Evolutionary conservation across 2,113 vertebrate genomes (phyloP).

Genomic region (Rhipidura dahli): DNA sequence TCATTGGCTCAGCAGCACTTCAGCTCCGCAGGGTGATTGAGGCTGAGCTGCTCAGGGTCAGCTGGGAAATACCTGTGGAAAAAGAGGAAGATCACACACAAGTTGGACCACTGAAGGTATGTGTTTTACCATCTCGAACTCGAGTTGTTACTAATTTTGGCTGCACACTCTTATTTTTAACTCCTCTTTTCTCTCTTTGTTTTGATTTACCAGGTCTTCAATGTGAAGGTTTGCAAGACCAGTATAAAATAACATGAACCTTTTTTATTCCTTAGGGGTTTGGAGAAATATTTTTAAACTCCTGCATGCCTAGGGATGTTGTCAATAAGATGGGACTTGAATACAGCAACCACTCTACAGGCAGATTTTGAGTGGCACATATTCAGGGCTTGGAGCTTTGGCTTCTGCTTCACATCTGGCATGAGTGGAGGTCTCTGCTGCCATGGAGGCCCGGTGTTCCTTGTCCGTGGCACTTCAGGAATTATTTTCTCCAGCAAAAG

Average conservation of each 20-base stretch:
- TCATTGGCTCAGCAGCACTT: constrained; percentile 78
- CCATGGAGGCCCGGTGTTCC: neutral
- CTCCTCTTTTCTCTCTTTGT: neutral
- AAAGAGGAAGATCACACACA: constrained; percentile 50
- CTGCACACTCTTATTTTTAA: neutral
- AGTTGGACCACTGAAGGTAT: constrained; percentile 85
- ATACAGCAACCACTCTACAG: neutral
- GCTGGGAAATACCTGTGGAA: constrained; percentile 76
- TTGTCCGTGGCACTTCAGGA: neutral
- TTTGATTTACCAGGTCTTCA: neutral
- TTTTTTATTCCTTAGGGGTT: neutral
- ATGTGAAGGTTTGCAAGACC: neutral
- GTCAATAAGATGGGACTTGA: neutral
- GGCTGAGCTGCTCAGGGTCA: constrained; percentile 74
- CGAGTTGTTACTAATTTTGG: neutral
- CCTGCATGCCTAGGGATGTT: neutral
- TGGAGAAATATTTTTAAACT: neutral
- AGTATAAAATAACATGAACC: neutral
- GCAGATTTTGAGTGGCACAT: neutral
- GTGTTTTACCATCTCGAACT: neutral
- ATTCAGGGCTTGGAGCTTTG: neutral
- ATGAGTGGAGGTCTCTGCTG: neutral
- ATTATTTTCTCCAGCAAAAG: neutral
- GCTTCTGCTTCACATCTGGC: accelerated
- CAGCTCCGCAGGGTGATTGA: constrained; percentile 77